These are phyloP conservation scores for Notolabrus celidotus DNA, from an alignment of 2,797 vertebrate genomes.

Conservation along the genomic window DNA sequence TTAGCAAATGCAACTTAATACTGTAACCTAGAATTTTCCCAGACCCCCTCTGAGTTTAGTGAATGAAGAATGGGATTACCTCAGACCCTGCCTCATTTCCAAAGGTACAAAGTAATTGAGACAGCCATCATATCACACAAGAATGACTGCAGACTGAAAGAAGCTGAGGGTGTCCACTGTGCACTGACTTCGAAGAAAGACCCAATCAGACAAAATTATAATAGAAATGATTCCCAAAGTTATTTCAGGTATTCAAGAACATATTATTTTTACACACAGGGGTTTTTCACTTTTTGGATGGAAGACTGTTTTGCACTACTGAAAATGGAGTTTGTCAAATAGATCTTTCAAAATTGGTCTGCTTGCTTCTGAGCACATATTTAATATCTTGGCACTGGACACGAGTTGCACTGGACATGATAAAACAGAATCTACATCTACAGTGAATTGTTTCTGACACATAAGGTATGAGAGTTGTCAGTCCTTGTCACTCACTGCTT, in stretches of 20 bases:
- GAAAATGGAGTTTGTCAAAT: not conserved
- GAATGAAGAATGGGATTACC: not conserved
- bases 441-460: not conserved
- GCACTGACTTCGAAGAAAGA: not conserved
- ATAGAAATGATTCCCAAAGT: not conserved
- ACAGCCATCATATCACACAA: conserved; percentile 1
- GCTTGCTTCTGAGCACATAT: not conserved
- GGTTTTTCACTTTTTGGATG: not conserved
- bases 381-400: not conserved
- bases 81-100: conserved; percentile 1
- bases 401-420: not conserved
- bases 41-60: not conserved
- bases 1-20: not conserved
- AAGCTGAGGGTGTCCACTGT: not conserved
- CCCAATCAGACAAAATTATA: not conserved
- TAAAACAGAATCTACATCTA: not conserved
- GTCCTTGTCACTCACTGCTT: too few relatives aligned
- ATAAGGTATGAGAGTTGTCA: too few relatives aligned
- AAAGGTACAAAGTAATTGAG: not conserved
- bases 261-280: not conserved
- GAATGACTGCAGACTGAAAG: not conserved
- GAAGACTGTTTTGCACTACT: not conserved
- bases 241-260: not conserved
- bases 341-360: not conserved
- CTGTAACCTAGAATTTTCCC: not conserved